Evolutionary conservation across 1,140 invertebrate species (phyloP), one percentile per base, ranked within the genome.

Genomic region (Bombus terrestris): DNA sequence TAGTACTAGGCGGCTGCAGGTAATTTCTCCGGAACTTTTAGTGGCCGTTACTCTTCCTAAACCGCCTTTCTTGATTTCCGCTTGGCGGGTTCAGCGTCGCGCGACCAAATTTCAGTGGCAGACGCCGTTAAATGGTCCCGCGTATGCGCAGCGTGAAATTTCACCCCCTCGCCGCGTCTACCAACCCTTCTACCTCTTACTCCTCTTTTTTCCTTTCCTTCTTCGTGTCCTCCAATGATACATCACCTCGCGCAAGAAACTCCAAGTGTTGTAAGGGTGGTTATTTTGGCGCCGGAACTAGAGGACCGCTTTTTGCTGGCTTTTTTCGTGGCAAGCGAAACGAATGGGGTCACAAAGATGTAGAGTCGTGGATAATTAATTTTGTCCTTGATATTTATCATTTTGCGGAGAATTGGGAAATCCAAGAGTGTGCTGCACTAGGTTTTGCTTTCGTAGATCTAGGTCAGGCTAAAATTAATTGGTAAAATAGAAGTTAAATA

Each of bases 91-190:
- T 62, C 53, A 28, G 28, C 39, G 39, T 73, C 28, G n/a, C 81
- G 59, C 72, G 81, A 39, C 81, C 35, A 53, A 79, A 76, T 47
- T 83, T 62, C 35, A 35, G 59, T 68, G 25, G 62, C 81, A 68
- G 73, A 76, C 73, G 43, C 43, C 74, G 43, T 32, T 83, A 83
- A 77, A 83, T 68, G 43, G 37, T 64, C 68, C 32, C 39, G 83
- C 83, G 76, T 79, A 53, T 68, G 76, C 77, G 66, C 76, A 85
- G 83, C 83, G 68, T 85, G 77, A 85, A 85, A 80, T 85, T 85
- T 85, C 83, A 84, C 83, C 83, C 83, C 69, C 77, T n/a, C 3
- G 22, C 73, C 25, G 32, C 57, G 62, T 28, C 47, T 15, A 12
- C 41, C 18, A 69, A 83, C 37, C 22, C 28, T n/a, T 35, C 39